Evolutionary conservation across 2,113 vertebrate species (phyloP), one percentile per base, ranked within the genome.

Genomic region (Neodontobutis hainanensis): DNA sequence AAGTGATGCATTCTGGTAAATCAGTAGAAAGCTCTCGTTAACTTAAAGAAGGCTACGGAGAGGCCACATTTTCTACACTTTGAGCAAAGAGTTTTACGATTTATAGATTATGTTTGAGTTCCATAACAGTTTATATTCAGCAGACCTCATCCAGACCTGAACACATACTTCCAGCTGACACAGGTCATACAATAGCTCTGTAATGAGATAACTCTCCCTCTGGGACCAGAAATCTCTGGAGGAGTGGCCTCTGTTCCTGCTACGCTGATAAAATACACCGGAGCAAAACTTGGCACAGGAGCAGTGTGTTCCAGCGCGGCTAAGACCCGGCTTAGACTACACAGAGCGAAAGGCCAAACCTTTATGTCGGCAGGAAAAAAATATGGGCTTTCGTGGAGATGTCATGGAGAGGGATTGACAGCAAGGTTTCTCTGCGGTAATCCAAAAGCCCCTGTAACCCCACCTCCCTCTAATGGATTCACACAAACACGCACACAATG

Each of bases 381-480:
- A 77, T 74, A 67, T 76, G 56, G 52, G 49, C 61, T 82, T 16
- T 45, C 35, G 69, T n/a, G 14, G n/a, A 34, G 34, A 55, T 55
- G 14, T 55, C 15, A n/a, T 55, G 12, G 52, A 11, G 44, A 46
- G 44, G 44, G 78, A 78, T 68, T 59, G 70, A 82, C 65, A 47
- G 53, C 53, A 55, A 55, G 52, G 52, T 56, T 78, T 82, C 78
- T 73, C 86, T 69, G 78, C 85, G 77, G 78, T 83, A 84, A 89
- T 77, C 81, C 56, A 58, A 84, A 52, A 61, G 35, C 69, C 45
- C 36, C 45, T 46, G 40, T 67, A 70, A 49, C 55, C 38, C 38
- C 65, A 48, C 46, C 15, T 75, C 11, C 38, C 38, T 15, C 16
- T 52, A 19, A 32, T 44, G 10, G 52, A 50, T 67, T 63, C 36